phyloP scores from a whole-genome alignment of 2,797 vertebrate genomes.

The Malurus splendens region DNA sequence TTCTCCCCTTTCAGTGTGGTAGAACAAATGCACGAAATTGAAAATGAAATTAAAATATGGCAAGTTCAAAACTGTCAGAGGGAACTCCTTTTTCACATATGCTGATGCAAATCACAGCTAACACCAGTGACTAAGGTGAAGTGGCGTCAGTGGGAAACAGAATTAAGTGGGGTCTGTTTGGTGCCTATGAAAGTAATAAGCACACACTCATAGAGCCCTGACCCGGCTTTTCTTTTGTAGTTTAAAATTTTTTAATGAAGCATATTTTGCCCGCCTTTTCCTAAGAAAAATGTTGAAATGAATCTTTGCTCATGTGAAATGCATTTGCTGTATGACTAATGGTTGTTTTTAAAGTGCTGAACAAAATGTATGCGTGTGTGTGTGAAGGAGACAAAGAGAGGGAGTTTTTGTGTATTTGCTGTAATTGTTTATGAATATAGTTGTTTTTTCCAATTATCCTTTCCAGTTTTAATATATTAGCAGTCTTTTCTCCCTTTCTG shows the following conservation, averaged over 20 bases:
- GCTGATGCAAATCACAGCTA: conserved; percentile 13
- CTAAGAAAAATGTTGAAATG: not conserved
- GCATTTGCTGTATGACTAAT: conserved; percentile 12
- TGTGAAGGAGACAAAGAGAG: not conserved
- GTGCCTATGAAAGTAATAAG: not conserved
- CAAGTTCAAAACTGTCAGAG: conserved; percentile 41
- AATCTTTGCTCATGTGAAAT: conserved; percentile 11
- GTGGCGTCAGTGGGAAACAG: conserved; percentile 31
- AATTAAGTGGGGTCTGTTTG: conserved; percentile 3
- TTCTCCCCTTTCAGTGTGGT: not conserved
- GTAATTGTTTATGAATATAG: conserved; percentile 20
- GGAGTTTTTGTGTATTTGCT: conserved; percentile 3
- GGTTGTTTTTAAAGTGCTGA: conserved; percentile 17
- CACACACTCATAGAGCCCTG: not conserved
- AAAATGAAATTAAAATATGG: conserved; percentile 10
- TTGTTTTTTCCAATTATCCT: conserved; percentile 28
- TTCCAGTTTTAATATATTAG: not conserved
- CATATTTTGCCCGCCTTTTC: not conserved
- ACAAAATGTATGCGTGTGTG: not conserved
- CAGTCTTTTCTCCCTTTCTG: not conserved
- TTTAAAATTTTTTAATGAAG: conserved; percentile 8
- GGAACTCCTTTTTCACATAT: not conserved
- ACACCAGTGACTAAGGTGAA: conserved; percentile 22
- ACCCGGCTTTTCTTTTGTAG: not conserved
- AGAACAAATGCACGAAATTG: not conserved